Conservation (phyloP, 2,113 vertebrate genomes). For the Chunga burmeisteri region DNA sequence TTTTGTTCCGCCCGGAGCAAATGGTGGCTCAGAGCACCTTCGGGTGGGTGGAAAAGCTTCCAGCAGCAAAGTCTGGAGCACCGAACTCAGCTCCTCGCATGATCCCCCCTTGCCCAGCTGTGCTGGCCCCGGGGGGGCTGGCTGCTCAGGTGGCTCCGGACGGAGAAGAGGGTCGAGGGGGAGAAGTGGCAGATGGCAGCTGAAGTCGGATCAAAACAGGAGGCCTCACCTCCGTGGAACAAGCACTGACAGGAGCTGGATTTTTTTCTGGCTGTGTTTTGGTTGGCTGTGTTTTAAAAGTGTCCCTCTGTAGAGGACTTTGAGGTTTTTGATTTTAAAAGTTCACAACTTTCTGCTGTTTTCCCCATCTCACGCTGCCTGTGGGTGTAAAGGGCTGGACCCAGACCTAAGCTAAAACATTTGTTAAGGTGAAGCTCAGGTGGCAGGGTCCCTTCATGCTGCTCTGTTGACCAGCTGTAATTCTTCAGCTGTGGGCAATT, state of each 20-base stretch:
- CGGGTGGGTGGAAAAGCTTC: not conserved
- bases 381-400: not conserved
- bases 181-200: constrained; percentile 2
- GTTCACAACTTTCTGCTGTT: not conserved
- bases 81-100: not conserved
- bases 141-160: not conserved
- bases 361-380: not conserved
- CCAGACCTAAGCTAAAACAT: not conserved
- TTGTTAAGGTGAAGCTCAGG: not conserved
- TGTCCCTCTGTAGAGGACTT: not conserved
- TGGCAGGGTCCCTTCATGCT: not conserved
- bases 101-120: not conserved
- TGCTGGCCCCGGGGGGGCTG: not conserved
- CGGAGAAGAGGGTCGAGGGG: not conserved
- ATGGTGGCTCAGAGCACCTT: not conserved
- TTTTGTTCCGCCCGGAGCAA: constrained; percentile 5
- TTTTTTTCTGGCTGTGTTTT: not conserved
- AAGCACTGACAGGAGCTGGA: not conserved
- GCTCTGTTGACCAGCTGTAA: not conserved
- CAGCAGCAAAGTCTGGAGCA: not conserved
- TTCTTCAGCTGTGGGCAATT: not conserved
- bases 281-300: not conserved
- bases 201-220: not conserved
- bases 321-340: not conserved
- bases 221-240: not conserved